phyloP scores from a whole-genome alignment of 2,797 vertebrate species.

The Capromys pilorides region DNA sequence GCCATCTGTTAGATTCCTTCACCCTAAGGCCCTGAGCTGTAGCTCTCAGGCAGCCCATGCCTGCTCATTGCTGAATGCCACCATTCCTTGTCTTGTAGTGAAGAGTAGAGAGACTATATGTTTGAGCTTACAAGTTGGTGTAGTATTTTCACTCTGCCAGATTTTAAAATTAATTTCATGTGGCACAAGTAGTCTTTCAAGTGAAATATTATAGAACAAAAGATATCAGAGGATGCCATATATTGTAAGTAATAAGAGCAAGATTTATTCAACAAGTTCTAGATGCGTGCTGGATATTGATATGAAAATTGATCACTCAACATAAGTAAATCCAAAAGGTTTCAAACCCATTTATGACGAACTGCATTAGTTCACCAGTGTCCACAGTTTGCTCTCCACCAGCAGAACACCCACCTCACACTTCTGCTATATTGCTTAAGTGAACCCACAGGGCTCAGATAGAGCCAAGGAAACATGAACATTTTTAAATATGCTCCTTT shows the following conservation, averaged over 20 bases:
- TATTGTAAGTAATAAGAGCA: background rate
- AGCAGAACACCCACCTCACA: background rate
- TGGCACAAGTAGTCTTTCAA: slow-evolving; percentile 39
- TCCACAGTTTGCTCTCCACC: background rate
- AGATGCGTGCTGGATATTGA: background rate
- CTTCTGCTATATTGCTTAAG: background rate
- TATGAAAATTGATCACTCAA: background rate
- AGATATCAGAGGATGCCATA: background rate
- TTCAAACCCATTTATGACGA: slow-evolving; percentile 8
- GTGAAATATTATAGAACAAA: background rate
- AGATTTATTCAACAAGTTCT: background rate
- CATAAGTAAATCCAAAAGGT: background rate
- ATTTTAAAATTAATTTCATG: background rate
- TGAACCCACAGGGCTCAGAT: background rate
- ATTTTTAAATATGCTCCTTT: background rate
- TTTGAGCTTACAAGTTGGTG: background rate
- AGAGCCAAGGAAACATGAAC: background rate
- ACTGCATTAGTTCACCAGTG: background rate
- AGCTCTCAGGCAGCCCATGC: background rate
- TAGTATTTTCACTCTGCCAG: background rate
- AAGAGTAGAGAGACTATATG: background rate
- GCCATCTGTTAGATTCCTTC: background rate
- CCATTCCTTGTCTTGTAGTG: background rate
- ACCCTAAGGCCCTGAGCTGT: background rate
- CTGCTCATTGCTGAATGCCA: background rate